phyloP scores from a whole-genome alignment of 2,797 vertebrate genomes.

The Limosa lapponica region DNA sequence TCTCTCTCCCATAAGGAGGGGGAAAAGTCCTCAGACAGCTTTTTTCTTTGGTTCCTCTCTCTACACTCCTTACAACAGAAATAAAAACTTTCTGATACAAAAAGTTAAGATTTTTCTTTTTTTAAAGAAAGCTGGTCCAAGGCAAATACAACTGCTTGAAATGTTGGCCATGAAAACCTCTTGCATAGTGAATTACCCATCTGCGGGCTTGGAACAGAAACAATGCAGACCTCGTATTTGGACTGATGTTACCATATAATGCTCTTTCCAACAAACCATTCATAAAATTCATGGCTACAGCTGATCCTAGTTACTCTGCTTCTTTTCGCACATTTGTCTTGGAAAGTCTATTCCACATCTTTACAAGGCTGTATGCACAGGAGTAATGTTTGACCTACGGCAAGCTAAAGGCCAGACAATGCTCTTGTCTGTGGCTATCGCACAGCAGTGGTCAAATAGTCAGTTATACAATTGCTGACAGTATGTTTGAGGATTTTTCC shows the following conservation, averaged over 20 bases:
- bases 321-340: slow-evolving; percentile 46
- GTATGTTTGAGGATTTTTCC: not conserved
- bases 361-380: not conserved
- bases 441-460: not conserved
- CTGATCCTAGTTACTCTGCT: slow-evolving; percentile 44
- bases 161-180: slow-evolving; percentile 51
- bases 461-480: not conserved
- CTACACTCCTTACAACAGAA: not conserved
- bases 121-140: slow-evolving; percentile 30
- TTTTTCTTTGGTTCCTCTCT: not conserved
- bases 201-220: slow-evolving; percentile 61
- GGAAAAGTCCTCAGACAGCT: not conserved
- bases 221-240: slow-evolving; percentile 48
- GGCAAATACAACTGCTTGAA: slow-evolving; percentile 46
- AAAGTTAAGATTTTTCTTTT: not conserved
- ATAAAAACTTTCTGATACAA: not conserved
- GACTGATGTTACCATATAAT: slow-evolving; percentile 57
- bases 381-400: not conserved
- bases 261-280: slow-evolving; percentile 69
- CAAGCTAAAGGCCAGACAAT: not conserved
- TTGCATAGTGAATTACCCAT: slow-evolving; percentile 58
- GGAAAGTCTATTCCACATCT: slow-evolving; percentile 15
- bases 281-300: slow-evolving; percentile 56
- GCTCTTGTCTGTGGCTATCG: not conserved
- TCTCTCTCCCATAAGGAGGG: not conserved